A percentile compares a stretch with the other conserved stretches of the same genome.
These are phyloP conservation scores for Agonopterix subpropinquella DNA, from an alignment of 2,888 invertebrate species.

Conservation along the genomic window DNA sequence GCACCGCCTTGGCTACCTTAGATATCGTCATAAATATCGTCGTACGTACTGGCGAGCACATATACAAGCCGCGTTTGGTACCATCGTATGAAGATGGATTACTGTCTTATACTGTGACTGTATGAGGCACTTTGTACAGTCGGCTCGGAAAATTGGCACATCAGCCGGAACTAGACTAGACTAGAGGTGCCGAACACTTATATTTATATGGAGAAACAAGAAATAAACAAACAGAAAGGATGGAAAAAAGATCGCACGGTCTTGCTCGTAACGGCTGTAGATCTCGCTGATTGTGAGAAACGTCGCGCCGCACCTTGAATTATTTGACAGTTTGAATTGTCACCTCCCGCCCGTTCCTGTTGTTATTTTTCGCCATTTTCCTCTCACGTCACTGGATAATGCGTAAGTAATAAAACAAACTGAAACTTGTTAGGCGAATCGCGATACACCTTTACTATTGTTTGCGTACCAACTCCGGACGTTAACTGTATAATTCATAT, in stretches of 20 bases:
- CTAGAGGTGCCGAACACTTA: constrained; percentile 61
- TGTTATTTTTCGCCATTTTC: constrained; percentile 46
- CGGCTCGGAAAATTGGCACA: constrained; percentile 28
- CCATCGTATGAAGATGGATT: too few species aligned
- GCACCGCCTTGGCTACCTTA: too few species aligned
- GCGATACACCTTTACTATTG: constrained; percentile 26
- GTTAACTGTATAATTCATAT: constrained; percentile 43
- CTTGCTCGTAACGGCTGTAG: constrained; percentile 47
- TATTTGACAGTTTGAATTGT: constrained; percentile 68
- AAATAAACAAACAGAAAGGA: constrained; percentile 67
- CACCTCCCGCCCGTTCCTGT: constrained; percentile 44
- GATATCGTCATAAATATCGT: too few species aligned
- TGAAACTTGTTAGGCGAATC: constrained; percentile 32
- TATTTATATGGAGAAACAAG: constrained; percentile 65
- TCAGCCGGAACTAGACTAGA: too few species aligned
- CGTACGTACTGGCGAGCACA: too few species aligned
- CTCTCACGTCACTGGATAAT: constrained; percentile 32
- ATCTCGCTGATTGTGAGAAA: constrained; percentile 70
- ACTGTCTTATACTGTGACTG: too few species aligned
- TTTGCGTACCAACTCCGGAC: constrained; percentile 32
- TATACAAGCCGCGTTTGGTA: too few species aligned
- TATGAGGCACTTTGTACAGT: neutral
- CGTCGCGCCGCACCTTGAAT: constrained; percentile 59
- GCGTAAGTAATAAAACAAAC: constrained; percentile 48
- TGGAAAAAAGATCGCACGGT: constrained; percentile 44